Percentiles rank a stretch among this genome's conserved stretches.
These are phyloP conservation scores for Rhagonycha fulva DNA, from an alignment of 2,888 invertebrate species.

Conservation along the genomic window DNA sequence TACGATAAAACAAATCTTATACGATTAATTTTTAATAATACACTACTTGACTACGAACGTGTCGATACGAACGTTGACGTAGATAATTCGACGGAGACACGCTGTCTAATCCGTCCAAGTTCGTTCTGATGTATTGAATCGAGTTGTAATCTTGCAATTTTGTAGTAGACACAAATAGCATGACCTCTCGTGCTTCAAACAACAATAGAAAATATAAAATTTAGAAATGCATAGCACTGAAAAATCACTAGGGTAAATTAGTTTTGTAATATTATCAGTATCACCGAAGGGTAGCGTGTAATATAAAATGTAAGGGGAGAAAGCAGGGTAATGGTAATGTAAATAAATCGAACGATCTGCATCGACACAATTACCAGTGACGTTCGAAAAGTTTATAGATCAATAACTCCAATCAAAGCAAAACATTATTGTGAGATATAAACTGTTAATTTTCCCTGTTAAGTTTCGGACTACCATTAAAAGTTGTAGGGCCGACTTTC, in stretches of 20 bases:
- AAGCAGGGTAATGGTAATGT: no score
- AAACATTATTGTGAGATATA: no score
- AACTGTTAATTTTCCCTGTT: no score
- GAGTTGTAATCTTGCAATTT: not conserved
- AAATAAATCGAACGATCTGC: not conserved
- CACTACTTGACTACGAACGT: not conserved
- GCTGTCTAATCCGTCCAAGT: not conserved
- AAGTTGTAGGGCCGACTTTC: no score
- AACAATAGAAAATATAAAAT: not conserved
- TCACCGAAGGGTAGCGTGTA: not conserved
- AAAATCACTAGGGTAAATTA: not conserved
- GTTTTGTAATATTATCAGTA: not conserved
- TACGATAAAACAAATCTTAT: not conserved
- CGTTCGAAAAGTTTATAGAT: not conserved
- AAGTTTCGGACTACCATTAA: no score
- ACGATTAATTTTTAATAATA: not conserved
- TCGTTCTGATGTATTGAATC: not conserved
- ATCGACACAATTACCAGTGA: not conserved
- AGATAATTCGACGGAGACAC: not conserved
- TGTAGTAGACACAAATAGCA: not conserved
- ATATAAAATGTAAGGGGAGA: not conserved
- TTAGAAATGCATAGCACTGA: no score
- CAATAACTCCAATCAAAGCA: not conserved
- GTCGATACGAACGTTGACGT: not conserved
- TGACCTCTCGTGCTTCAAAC: not conserved